These are phyloP conservation scores for Podargus strigoides DNA, from an alignment of 2,797 vertebrate species.

Conservation along the genomic window DNA sequence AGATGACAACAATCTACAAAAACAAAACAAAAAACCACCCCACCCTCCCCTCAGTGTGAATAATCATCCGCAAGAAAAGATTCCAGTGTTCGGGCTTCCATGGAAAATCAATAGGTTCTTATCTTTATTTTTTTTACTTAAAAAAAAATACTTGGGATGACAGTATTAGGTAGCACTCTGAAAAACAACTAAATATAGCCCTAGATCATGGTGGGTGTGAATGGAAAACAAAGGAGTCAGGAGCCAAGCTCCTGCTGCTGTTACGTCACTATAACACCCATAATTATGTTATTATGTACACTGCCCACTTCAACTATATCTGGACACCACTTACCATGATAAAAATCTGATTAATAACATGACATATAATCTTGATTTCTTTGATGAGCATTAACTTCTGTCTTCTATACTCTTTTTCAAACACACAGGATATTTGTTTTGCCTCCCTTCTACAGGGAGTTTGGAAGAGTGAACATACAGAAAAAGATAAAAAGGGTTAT, in stretches of 20 bases:
- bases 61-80: slow-evolving; percentile 38
- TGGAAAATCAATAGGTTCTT: slow-evolving; percentile 81
- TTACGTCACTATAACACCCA: slow-evolving; percentile 70
- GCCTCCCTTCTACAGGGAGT: background rate
- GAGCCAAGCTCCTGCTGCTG: slow-evolving; percentile 66
- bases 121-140: slow-evolving; percentile 76
- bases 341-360: slow-evolving; percentile 69
- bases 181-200: slow-evolving; percentile 82
- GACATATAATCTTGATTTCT: slow-evolving; percentile 65
- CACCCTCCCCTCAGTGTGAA: background rate
- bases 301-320: slow-evolving; percentile 65
- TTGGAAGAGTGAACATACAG: background rate
- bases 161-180: slow-evolving; percentile 62
- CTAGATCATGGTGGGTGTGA: slow-evolving; percentile 74
- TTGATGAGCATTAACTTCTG: slow-evolving; percentile 52
- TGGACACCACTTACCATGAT: slow-evolving; percentile 60
- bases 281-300: slow-evolving; percentile 70
- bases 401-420: slow-evolving; percentile 46
- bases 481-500: background rate
- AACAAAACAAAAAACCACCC: background rate
- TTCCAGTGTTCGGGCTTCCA: slow-evolving; percentile 19
- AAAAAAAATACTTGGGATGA: slow-evolving; percentile 46
- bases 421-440: slow-evolving; percentile 44
- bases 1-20: slow-evolving; percentile 18
- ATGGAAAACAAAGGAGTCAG: slow-evolving; percentile 78